Percentiles rank a stretch among this genome's conserved stretches.
These are phyloP conservation scores for Ormia ochracea DNA, from an alignment of 2,888 invertebrate genomes.

Conservation along the genomic window DNA sequence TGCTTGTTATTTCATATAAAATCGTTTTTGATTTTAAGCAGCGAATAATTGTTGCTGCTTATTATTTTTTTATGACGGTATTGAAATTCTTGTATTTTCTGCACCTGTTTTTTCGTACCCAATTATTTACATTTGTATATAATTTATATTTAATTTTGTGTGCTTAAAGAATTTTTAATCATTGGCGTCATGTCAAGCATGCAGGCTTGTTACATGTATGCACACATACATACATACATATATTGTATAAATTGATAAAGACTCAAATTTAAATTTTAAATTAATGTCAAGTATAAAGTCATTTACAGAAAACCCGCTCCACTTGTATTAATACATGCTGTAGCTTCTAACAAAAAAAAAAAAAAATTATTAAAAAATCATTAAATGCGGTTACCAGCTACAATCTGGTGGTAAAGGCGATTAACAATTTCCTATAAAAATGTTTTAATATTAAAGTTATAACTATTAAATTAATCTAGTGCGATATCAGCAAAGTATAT, in stretches of 20 bases:
- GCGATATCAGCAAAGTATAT: too few relatives aligned
- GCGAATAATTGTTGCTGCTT: too few relatives aligned
- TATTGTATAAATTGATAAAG: neutral
- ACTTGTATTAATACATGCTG: conserved; percentile 4
- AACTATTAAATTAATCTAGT: too few relatives aligned
- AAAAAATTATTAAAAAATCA: neutral
- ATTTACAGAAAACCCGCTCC: conserved; percentile 36
- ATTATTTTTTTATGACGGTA: too few relatives aligned
- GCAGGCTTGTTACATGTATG: neutral
- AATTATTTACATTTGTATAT: neutral
- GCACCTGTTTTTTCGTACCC: neutral
- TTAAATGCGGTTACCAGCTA: too few relatives aligned
- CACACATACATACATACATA: neutral
- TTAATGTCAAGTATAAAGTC: conserved; percentile 56
- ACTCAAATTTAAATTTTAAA: conserved; percentile 39
- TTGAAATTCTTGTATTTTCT: neutral
- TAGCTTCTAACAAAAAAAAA: conserved; percentile 12
- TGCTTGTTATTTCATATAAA: too few relatives aligned
- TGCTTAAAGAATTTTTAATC: neutral
- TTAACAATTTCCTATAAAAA: too few relatives aligned
- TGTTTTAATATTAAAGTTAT: too few relatives aligned
- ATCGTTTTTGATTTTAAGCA: too few relatives aligned
- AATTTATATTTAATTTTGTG: neutral
- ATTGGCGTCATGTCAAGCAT: neutral
- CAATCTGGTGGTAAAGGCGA: too few relatives aligned